Conservation (phyloP, 2,797 vertebrate genomes). For the Coranthus polyacanthus region DNA sequence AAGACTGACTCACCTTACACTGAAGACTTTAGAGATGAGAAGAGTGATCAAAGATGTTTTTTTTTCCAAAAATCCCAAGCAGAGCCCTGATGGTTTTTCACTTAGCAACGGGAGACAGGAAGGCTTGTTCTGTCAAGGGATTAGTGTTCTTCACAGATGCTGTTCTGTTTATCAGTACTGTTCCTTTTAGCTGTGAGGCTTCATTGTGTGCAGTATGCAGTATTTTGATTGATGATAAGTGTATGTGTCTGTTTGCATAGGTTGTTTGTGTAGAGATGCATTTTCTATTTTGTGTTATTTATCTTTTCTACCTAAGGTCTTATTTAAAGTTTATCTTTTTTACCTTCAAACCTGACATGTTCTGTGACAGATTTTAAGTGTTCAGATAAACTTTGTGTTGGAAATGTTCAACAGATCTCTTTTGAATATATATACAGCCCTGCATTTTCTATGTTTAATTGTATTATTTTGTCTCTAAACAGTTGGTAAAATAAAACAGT, state of each 20-base stretch:
- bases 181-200: slow-evolving; percentile 10
- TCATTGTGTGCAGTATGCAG: slow-evolving; percentile 1
- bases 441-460: neutral
- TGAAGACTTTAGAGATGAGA: slow-evolving; percentile 13
- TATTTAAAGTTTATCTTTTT: slow-evolving; percentile 1
- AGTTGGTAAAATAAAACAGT: slow-evolving; percentile 30
- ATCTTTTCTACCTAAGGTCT: slow-evolving; percentile 42
- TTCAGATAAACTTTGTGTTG: no score
- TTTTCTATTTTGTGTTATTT: slow-evolving; percentile 30
- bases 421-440: neutral
- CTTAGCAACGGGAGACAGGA: slow-evolving; percentile 60
- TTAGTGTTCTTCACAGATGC: slow-evolving; percentile 43
- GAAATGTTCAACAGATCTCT: no score
- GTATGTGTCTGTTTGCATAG: no score
- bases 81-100: slow-evolving; percentile 60
- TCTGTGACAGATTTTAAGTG: no score
- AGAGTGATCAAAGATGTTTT: slow-evolving; percentile 45
- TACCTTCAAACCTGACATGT: neutral
- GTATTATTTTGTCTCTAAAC: slow-evolving; percentile 11
- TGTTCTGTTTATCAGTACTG: slow-evolving; percentile 12
- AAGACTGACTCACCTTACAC: neutral
- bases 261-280: slow-evolving; percentile 6
- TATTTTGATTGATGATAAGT: slow-evolving; percentile 12
- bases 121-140: slow-evolving; percentile 40
- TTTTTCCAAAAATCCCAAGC: slow-evolving; percentile 46